Evolutionary conservation across 2,113 vertebrate species (phyloP), one percentile per base, ranked within the genome.

Genomic region (Nibea albiflora): DNA sequence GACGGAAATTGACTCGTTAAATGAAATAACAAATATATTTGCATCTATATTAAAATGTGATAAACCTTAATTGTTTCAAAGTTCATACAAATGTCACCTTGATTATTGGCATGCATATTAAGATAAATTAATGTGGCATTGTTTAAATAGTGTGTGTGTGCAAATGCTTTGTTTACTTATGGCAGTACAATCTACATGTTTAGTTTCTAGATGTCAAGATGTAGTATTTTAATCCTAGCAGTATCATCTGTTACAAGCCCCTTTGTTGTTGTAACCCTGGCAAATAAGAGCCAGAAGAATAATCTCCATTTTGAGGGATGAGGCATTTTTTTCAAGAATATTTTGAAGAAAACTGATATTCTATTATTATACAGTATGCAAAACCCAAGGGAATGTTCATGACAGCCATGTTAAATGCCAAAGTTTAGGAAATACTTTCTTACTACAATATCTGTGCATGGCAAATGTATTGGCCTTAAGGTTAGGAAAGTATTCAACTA

Each of bases 201-300:
- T 76, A 47, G 0, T 71, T 81, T 78, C n/a, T 65, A 80, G 68
- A 84, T 75, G 71, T 80, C 47, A 75, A 63, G 60, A 66, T 61
- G 46, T 73, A 28, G 19, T 20, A 20, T 73, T 84, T 85, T 65
- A 74, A 89, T 79, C 67, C 75, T 69, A 72, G 58, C 67, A 15
- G 24, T 20, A 28, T 81, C 16, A 52, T 39, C 49, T 47, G 54
- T 26, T 19, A 22, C 50, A 69, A 73, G 62, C n/a, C n/a, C 20
- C 57, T 79, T 71, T 85, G 49, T 80, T 20, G 16, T 80, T 80
- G 83, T 68, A 85, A 70, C 78, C 66, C 71, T 1, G 0, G 20
- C 22, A 78, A 84, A 85, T 68, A 44, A 63, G 49, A 77, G 56
- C 53, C 26, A 66, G 35, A 26, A 44, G 56, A 80, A 75, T 84